Conservation (phyloP, 2,888 invertebrate genomes). For the Cotesia congregata region DNA sequence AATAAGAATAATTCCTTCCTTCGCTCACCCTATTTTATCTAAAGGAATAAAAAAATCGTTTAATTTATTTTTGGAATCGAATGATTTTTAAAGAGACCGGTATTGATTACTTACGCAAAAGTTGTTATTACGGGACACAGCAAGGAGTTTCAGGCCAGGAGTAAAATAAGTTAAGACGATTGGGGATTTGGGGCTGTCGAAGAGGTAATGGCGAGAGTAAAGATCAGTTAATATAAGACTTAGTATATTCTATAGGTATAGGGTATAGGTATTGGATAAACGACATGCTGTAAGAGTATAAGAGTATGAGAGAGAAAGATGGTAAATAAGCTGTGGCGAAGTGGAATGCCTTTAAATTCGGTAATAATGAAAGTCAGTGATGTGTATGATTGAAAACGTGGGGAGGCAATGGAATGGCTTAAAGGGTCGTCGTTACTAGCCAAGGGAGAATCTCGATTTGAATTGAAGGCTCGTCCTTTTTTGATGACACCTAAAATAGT, state of each 20-base stretch:
- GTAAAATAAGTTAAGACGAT: conserved; percentile 6
- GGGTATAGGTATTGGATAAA: conserved; percentile 10
- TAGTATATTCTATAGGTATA: too few relatives aligned
- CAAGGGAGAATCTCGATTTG: conserved; percentile 14
- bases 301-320: conserved; percentile 15
- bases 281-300: conserved; percentile 3
- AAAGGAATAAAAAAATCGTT: conserved; percentile 19
- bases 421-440: conserved; percentile 26
- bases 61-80: conserved; percentile 53
- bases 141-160: conserved; percentile 18
- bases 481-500: conserved; percentile 41
- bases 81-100: conserved; percentile 45
- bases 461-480: conserved; percentile 22
- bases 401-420: conserved; percentile 55
- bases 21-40: too few relatives aligned
- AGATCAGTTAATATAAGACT: conserved; percentile 27
- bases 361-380: conserved; percentile 66
- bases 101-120: conserved; percentile 53
- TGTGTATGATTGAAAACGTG: conserved; percentile 66
- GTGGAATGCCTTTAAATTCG: conserved; percentile 60
- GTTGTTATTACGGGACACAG: background rate
- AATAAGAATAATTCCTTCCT: too few relatives aligned
- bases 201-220: conserved; percentile 41
- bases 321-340: conserved; percentile 30
- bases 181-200: conserved; percentile 38